Evolutionary conservation across 2,888 invertebrate genomes (phyloP).

Genomic region (Chymomyza amoena): DNA sequence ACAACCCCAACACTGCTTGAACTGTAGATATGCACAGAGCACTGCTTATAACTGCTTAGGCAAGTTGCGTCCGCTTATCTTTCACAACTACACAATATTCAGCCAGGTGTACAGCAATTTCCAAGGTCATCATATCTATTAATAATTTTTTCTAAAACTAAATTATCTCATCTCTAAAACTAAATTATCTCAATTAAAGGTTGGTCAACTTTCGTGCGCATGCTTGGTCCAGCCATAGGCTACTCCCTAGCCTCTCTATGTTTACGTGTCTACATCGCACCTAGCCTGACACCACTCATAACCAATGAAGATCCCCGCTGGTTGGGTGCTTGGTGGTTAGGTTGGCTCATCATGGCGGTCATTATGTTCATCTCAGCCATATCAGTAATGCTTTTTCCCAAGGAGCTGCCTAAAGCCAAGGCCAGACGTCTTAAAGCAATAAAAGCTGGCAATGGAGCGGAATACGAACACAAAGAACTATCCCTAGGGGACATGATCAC

Average conservation of each 20-base stretch:
- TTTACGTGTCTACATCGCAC: constrained; percentile 83
- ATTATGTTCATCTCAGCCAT: constrained; percentile 81
- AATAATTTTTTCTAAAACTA: no score
- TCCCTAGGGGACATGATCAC: constrained; percentile 82
- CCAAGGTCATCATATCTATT: no score
- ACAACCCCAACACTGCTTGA: no score
- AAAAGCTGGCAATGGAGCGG: neutral
- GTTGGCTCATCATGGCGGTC: constrained; percentile 83
- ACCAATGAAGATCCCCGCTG: constrained; percentile 85
- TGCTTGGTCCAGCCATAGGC: constrained; percentile 81
- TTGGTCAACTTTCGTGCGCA: constrained; percentile 83
- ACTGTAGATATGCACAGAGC: no score
- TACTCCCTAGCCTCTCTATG: constrained; percentile 83
- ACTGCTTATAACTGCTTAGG: no score
- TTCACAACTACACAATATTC: no score
- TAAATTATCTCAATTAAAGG: constrained; percentile 73
- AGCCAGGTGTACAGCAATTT: no score
- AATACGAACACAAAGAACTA: constrained; percentile 25
- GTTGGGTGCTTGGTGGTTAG: constrained; percentile 91
- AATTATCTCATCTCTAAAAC: no score
- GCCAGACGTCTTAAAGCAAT: constrained; percentile 77
- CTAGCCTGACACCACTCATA: constrained; percentile 83
- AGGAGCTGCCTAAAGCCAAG: constrained; percentile 83
- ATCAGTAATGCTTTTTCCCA: constrained; percentile 84
- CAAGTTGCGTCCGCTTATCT: no score